These are phyloP conservation scores for Diachasmimorpha longicaudata DNA, from an alignment of 1,140 invertebrate species.

Conservation along the genomic window DNA sequence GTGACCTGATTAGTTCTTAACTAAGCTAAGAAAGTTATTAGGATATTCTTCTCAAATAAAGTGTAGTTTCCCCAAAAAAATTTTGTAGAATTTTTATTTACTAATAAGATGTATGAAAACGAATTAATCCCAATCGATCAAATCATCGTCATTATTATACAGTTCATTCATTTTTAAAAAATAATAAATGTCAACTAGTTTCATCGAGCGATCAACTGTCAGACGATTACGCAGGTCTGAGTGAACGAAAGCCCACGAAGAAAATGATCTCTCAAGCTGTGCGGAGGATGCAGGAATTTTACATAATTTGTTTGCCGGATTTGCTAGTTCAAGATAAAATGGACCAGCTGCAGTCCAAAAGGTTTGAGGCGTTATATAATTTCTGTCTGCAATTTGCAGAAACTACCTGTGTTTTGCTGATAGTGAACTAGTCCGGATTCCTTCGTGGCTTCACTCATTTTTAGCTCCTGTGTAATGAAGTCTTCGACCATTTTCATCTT, in stretches of 20 bases:
- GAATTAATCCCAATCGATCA: not conserved
- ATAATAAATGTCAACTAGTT: conserved; percentile 12
- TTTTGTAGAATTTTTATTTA: not conserved
- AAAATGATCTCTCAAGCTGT: conserved; percentile 15
- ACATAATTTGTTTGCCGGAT: not conserved
- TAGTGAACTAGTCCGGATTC: not conserved
- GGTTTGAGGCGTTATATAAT: not conserved
- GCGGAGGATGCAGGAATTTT: conserved; percentile 9
- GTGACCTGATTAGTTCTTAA: no score
- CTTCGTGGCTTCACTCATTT: not conserved
- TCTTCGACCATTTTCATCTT: not conserved
- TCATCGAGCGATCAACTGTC: conserved; percentile 3
- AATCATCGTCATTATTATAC: not conserved
- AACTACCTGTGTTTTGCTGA: not conserved
- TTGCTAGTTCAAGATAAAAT: not conserved
- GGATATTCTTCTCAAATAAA: no score
- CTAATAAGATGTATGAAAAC: not conserved
- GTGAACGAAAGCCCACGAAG: conserved; percentile 12
- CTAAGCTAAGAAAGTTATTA: no score
- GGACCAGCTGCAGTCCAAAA: not conserved
- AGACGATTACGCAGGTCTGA: conserved; percentile 6
- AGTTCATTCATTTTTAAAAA: not conserved
- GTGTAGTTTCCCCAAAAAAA: no score
- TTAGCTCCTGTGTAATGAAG: not conserved
- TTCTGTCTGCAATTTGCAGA: not conserved